Conservation (phyloP, 2,797 vertebrate species). For the Muscicapa striata region DNA sequence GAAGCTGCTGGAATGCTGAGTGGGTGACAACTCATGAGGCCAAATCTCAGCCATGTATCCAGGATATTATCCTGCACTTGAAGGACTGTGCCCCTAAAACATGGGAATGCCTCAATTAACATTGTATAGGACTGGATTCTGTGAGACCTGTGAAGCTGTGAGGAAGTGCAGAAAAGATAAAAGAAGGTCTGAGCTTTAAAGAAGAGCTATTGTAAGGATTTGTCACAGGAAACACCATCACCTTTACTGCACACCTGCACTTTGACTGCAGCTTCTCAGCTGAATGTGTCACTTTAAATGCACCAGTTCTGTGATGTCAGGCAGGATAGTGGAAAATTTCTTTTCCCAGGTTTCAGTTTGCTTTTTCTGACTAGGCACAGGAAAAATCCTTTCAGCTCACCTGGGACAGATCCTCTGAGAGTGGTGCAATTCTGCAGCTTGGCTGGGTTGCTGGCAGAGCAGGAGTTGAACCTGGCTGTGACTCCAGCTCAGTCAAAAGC, state of each 20-base stretch:
- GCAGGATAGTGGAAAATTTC: background rate
- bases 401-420: constrained; percentile 58
- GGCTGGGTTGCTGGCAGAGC: constrained; percentile 44
- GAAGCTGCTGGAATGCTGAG: background rate
- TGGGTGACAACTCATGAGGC: background rate
- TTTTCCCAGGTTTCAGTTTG: background rate
- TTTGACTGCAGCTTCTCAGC: background rate
- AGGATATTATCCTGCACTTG: background rate
- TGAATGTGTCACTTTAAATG: background rate
- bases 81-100: background rate
- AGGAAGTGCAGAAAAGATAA: background rate
- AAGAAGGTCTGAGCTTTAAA: background rate
- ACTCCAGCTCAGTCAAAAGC: constrained; percentile 71
- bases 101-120: background rate
- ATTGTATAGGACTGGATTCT: background rate
- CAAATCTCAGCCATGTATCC: background rate
- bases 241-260: background rate
- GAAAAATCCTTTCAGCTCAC: constrained; percentile 55
- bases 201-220: background rate
- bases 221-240: background rate
- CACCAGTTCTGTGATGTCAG: background rate
- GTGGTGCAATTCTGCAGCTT: background rate
- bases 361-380: background rate
- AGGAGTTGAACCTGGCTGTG: background rate
- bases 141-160: background rate